A percentile compares a stretch with the other conserved stretches of the same genome.
These are phyloP conservation scores for Muricea muricata DNA, from an alignment of 92 coral and sea anemone genomes.

Conservation along the genomic window DNA sequence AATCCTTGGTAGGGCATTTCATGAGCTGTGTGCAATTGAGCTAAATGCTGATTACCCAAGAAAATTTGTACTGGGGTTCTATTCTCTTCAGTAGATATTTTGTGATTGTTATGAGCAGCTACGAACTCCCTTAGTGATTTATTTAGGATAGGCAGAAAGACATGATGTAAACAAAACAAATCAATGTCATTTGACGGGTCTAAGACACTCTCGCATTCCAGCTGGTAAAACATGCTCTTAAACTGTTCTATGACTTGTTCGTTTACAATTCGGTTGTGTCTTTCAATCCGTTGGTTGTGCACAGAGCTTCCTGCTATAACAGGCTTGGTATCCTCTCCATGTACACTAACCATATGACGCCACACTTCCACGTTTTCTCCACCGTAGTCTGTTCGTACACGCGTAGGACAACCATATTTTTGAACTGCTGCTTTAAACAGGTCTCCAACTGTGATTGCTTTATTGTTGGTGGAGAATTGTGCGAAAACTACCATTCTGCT, in stretches of 20 bases:
- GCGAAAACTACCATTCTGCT: constrained; percentile 51
- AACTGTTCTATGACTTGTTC: constrained; percentile 55
- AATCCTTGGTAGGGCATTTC: not conserved
- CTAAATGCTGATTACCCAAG: constrained; percentile 10
- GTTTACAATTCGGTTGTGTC: constrained; percentile 60
- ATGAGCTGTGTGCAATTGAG: not conserved
- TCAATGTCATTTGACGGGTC: constrained; percentile 56
- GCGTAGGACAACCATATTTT: constrained; percentile 18
- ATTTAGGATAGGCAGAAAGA: constrained; percentile 54
- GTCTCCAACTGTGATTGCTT: constrained; percentile 11
- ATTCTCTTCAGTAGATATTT: constrained; percentile 51
- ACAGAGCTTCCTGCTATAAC: constrained; percentile 62
- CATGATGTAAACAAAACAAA: constrained; percentile 64
- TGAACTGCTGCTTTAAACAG: constrained; percentile 17
- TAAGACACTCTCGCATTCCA: constrained; percentile 46
- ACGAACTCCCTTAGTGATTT: constrained; percentile 47
- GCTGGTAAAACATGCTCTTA: constrained; percentile 48
- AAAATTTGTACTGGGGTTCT: constrained; percentile 9
- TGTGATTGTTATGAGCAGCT: constrained; percentile 65
- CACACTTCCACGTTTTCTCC: constrained; percentile 63
- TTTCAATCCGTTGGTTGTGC: constrained; percentile 64
- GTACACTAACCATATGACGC: constrained; percentile 50
- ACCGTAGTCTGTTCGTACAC: constrained; percentile 33
- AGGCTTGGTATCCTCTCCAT: constrained; percentile 51
- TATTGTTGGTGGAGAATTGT: constrained; percentile 37